Percentiles rank a stretch among this genome's conserved stretches.
phyloP scores from a whole-genome alignment of 2,888 invertebrate genomes.

The Chironomus riparius region DNA sequence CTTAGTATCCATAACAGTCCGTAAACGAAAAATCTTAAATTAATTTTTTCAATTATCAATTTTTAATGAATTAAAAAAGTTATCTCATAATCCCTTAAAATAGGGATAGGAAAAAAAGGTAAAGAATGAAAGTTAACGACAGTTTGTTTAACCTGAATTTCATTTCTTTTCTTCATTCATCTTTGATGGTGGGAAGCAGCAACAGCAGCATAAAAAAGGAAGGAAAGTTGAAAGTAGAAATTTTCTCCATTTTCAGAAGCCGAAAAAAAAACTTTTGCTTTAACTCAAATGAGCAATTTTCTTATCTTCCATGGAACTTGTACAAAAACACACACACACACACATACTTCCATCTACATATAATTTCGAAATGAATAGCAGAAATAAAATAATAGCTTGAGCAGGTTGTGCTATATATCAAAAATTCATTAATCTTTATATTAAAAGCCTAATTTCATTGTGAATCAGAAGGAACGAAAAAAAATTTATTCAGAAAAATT shows the following conservation, averaged over 20 bases:
- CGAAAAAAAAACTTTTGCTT: not conserved
- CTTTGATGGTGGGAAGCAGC: not conserved
- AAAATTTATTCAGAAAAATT: slow-evolving; percentile 7
- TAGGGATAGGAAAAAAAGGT: no score
- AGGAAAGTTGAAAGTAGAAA: not conserved
- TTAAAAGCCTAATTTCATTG: slow-evolving; percentile 21
- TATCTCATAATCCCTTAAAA: no score
- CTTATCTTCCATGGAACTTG: no score
- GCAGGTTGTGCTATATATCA: slow-evolving; percentile 21
- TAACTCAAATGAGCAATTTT: no score
- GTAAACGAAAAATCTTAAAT: no score
- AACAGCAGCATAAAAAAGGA: not conserved
- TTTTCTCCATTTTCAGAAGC: not conserved
- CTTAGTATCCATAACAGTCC: no score
- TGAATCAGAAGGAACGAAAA: not conserved
- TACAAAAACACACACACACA: no score
- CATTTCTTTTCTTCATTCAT: not conserved
- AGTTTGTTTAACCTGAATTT: not conserved
- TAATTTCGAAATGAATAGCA: not conserved
- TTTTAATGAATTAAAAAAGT: no score
- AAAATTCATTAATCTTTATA: slow-evolving; percentile 25
- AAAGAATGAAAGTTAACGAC: not conserved
- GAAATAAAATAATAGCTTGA: slow-evolving; percentile 9
- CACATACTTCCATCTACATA: no score
- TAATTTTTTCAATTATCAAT: no score